phyloP scores from a whole-genome alignment of 2,113 vertebrate genomes.

The western clawed frog (Xenopus tropicalis) region DNA sequence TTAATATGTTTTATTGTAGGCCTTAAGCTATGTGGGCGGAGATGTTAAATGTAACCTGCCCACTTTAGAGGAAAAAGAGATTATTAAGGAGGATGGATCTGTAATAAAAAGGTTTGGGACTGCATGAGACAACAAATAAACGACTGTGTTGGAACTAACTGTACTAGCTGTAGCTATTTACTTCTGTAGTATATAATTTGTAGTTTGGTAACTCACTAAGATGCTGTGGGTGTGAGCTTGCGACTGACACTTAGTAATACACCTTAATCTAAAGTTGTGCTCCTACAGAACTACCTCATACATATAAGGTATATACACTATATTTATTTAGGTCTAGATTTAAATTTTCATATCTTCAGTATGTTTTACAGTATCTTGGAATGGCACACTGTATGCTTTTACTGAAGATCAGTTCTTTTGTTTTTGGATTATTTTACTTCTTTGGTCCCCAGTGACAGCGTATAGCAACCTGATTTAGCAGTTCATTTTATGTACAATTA shows the following conservation, averaged over 20 bases:
- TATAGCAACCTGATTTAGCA: too few species aligned
- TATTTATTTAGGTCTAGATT: too few species aligned
- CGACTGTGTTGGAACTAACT: conserved; percentile 49
- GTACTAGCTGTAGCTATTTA: neutral
- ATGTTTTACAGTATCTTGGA: too few species aligned
- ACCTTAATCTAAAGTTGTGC: too few species aligned
- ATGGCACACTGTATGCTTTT: too few species aligned
- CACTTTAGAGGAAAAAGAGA: conserved; percentile 81
- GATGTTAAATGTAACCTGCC: conserved; percentile 73
- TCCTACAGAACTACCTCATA: too few species aligned
- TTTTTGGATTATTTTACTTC: too few species aligned
- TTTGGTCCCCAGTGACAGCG: too few species aligned
- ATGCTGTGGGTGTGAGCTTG: neutral
- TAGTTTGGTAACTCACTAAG: neutral
- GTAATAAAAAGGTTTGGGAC: conserved; percentile 88
- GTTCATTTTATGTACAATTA: too few species aligned
- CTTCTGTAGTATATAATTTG: neutral
- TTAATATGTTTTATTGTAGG: conserved; percentile 64
- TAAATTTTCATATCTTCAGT: too few species aligned
- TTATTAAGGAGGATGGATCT: conserved; percentile 84
- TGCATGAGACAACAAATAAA: conserved; percentile 51
- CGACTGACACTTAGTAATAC: neutral
- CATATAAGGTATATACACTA: too few species aligned
- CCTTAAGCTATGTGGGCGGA: conserved; percentile 82
- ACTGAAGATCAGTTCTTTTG: too few species aligned